A percentile compares a stretch with the other conserved stretches of the same genome.
Conservation (phyloP, 1,140 invertebrate genomes). For the Scaptodrosophila lebanonensis region DNA sequence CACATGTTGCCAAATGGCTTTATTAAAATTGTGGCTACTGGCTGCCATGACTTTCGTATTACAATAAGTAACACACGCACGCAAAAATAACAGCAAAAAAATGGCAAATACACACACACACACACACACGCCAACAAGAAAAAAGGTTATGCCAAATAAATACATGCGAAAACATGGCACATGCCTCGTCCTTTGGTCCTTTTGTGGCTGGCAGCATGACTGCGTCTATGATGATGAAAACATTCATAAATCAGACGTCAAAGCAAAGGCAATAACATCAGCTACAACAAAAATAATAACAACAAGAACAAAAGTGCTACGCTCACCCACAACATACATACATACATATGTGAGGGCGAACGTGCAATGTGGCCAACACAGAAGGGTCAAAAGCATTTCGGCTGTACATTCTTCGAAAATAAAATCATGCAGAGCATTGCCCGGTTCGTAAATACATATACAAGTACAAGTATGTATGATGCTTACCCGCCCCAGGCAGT, state of each 20-base stretch:
- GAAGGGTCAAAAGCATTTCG: slow-evolving; percentile 62
- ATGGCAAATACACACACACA: neutral
- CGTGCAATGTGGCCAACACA: slow-evolving; percentile 1
- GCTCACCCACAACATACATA: slow-evolving; percentile 2
- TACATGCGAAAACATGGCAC: too few relatives aligned
- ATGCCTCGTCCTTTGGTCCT: too few relatives aligned
- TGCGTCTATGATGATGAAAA: slow-evolving; percentile 34
- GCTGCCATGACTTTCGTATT: too few relatives aligned
- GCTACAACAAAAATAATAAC: slow-evolving; percentile 41
- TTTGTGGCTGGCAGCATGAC: slow-evolving; percentile 32
- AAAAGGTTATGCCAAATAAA: too few relatives aligned
- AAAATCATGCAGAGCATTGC: too few relatives aligned
- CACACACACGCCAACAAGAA: slow-evolving; percentile 8
- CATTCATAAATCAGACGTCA: slow-evolving; percentile 71
- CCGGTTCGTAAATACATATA: too few relatives aligned
- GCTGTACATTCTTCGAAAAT: too few relatives aligned
- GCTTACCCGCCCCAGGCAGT: too few relatives aligned
- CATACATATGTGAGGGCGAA: neutral
- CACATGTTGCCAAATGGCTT: slow-evolving; percentile 9
- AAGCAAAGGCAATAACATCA: slow-evolving; percentile 50
- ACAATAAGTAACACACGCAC: slow-evolving; percentile 5
- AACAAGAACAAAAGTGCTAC: slow-evolving; percentile 11
- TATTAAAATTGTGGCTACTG: slow-evolving; percentile 11
- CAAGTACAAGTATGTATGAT: too few relatives aligned
- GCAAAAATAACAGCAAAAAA: slow-evolving; percentile 1